These are phyloP conservation scores for Podocnemis expansa DNA, from an alignment of 2,113 vertebrate genomes.

Conservation along the genomic window DNA sequence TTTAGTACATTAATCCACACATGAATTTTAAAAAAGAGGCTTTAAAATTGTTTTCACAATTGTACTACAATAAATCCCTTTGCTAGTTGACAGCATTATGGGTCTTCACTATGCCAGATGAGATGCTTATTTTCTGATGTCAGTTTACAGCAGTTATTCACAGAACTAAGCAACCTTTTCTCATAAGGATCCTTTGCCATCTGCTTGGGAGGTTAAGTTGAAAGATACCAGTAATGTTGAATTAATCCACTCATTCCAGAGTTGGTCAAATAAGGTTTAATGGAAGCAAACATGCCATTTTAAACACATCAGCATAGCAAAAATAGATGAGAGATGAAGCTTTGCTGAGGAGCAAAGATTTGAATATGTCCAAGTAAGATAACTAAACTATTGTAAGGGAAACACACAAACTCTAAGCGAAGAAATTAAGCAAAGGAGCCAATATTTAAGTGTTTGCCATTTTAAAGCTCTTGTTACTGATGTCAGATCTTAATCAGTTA, in stretches of 20 bases:
- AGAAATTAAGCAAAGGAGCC: not conserved
- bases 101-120: accelerated
- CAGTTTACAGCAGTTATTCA: not conserved
- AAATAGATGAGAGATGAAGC: no score
- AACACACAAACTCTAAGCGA: not conserved
- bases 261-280: not conserved
- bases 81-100: not conserved
- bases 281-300: not conserved
- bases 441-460: not conserved
- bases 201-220: not conserved
- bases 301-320: not conserved
- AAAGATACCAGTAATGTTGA: not conserved
- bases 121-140: not conserved
- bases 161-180: not conserved
- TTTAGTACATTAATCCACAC: no score
- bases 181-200: not conserved
- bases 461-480: not conserved
- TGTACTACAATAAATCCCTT: no score
- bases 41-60: no score
- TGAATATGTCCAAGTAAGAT: not conserved
- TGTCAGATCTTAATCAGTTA: not conserved
- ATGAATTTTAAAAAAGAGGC: no score
- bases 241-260: not conserved
- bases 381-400: not conserved
- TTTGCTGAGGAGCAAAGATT: not conserved